These are phyloP conservation scores for Melanostigma gelatinosum DNA, from an alignment of 2,113 vertebrate species.

Conservation along the genomic window DNA sequence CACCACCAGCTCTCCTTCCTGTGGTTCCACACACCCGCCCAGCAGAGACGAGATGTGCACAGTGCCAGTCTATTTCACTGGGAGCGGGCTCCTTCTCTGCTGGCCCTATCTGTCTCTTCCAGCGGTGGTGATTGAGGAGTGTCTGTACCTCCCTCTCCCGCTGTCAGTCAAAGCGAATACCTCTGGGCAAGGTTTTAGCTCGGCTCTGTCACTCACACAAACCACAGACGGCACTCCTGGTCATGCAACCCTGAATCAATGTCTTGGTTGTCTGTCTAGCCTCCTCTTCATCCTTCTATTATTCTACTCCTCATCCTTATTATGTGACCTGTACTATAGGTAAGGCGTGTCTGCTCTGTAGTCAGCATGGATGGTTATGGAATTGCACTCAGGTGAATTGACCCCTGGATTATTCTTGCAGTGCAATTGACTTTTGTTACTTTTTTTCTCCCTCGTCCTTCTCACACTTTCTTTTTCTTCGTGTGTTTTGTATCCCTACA, in stretches of 20 bases:
- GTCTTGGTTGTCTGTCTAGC: constrained; percentile 53
- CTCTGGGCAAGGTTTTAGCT: constrained; percentile 74
- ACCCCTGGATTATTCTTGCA: constrained; percentile 1
- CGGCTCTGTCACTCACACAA: constrained; percentile 76
- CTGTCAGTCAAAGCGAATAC: constrained; percentile 78
- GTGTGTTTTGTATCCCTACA: background rate
- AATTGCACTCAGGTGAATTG: background rate
- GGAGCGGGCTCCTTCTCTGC: constrained; percentile 29
- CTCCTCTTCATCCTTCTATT: constrained; percentile 4
- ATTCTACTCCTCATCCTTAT: constrained; percentile 39
- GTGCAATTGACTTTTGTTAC: background rate
- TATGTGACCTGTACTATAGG: background rate
- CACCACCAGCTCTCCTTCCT: constrained; percentile 1
- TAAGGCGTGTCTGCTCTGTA: constrained; percentile 13
- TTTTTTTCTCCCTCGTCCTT: background rate
- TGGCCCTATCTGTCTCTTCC: constrained; percentile 54
- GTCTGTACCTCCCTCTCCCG: constrained; percentile 67
- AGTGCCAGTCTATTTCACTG: constrained; percentile 44
- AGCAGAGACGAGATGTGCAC: constrained; percentile 20
- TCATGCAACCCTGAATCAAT: constrained; percentile 70
- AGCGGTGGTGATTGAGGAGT: constrained; percentile 68
- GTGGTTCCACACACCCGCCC: background rate
- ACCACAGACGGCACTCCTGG: constrained; percentile 51
- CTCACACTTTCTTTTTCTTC: background rate
- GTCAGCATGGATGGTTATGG: background rate